Base-by-base conservation (phyloP, 2,113 vertebrate species). In the Neolamprologus fasciatus region DNA sequence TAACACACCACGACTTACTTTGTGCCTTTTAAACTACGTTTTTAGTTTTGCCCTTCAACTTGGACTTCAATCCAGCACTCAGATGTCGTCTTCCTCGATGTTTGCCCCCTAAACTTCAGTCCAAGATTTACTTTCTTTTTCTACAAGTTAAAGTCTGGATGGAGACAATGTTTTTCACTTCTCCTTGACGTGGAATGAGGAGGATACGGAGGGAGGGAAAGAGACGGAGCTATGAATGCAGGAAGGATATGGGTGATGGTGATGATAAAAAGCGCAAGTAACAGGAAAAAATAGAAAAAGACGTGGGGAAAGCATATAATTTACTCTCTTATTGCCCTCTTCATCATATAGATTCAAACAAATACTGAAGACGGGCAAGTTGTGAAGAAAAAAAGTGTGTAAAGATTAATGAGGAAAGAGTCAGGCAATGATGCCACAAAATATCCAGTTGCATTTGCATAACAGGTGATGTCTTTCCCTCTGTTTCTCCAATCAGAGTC, bases 91-190 rank as follows among this genome's bases (percentile, higher is more conserved):
- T 85, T 82, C 86, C 91, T 80, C 86, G 2, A 76, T 55, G 88
- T 90, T 89, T 53, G 47, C 88, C 90, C 88, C 87, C 68, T 13
- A 90, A 94, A 94, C 91, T 91, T 92, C 91, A 90, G 66, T 83
- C 88, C 79, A n/a, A 87, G 83, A 84, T 90, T 94, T 89, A 88
- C 90, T 92, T 87, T 51, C 86, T 89, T 87, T 68, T 87, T 89
- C 86, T 81, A 89, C 91, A 87, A 87, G 86, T 90, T 85, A 86
- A 87, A 35, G 87, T 90, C 80, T 82, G 87, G 14, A 82, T 88
- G 80, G 81, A 87, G 86, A 80, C 45, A 13, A 26, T 81, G 83
- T 89, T 89, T 89, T 92, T 90, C 90, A 91, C 87, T 90, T 91
- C 89, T 89, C 91, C 85, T 92, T 94, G 89, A 91, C 76, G 78